Evolutionary conservation across 2,797 vertebrate species (phyloP).

Genomic region (Simalia tracyae): DNA sequence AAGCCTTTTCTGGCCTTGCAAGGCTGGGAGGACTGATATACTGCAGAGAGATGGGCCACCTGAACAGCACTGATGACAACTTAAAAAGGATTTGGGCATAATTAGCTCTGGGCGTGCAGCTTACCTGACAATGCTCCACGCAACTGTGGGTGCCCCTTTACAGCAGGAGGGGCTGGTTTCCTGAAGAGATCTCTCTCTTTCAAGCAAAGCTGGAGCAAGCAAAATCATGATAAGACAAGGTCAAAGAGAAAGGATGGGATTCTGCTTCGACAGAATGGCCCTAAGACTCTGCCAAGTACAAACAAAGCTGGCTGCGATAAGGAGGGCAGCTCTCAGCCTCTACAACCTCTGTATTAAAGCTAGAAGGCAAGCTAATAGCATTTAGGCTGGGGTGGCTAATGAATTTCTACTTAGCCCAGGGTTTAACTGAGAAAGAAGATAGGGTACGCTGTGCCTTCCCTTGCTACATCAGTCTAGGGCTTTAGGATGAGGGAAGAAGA

Average conservation of each 20-base stretch:
- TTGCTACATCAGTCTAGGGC: too few species aligned
- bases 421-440: too few species aligned
- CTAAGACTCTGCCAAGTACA: not conserved
- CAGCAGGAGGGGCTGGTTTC: not conserved
- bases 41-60: conserved; percentile 15
- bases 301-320: not conserved
- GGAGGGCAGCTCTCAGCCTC: too few species aligned
- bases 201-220: not conserved
- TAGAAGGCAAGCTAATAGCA: too few species aligned
- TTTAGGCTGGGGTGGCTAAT: too few species aligned
- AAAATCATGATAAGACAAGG: not conserved
- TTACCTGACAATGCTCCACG: not conserved
- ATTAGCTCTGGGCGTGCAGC: conserved; percentile 1
- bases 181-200: conserved; percentile 6
- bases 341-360: too few species aligned
- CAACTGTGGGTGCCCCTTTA: not conserved
- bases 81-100: conserved; percentile 9
- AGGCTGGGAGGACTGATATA: not conserved
- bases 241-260: not conserved
- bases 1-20: not conserved
- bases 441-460: too few species aligned
- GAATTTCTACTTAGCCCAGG: too few species aligned
- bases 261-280: not conserved
- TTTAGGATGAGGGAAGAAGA: too few species aligned
- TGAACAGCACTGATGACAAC: conserved; percentile 4